These are phyloP conservation scores for Temnothorax curvispinosus DNA, from an alignment of 1,140 invertebrate genomes.

Conservation along the genomic window DNA sequence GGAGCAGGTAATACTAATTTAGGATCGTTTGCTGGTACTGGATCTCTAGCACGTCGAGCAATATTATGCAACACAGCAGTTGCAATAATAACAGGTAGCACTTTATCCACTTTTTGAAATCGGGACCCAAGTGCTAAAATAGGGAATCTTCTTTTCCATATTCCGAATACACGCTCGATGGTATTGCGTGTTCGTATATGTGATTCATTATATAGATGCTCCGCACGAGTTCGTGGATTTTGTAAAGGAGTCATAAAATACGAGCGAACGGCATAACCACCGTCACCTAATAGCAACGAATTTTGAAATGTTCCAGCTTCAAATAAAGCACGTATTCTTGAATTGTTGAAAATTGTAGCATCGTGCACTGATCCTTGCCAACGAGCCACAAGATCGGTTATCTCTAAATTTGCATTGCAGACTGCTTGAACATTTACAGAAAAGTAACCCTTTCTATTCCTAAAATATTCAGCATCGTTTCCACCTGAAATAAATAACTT, in stretches of 20 bases:
- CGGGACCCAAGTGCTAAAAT: not conserved
- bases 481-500: not conserved
- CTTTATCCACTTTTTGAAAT: not conserved
- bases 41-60: not conserved
- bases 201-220: not conserved
- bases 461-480: not conserved
- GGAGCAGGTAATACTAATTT: not conserved
- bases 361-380: not conserved
- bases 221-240: not conserved
- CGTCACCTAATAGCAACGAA: not conserved
- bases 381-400: not conserved
- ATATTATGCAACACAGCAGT: slow-evolving; percentile 19
- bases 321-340: too few species aligned
- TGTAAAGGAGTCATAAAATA: slow-evolving; percentile 1
- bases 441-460: not conserved
- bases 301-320: not conserved
- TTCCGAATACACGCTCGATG: not conserved
- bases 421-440: not conserved
- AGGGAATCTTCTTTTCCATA: slow-evolving; percentile 10
- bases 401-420: not conserved
- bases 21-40: not conserved
- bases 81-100: not conserved
- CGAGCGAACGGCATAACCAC: not conserved
- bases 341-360: not conserved
- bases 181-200: slow-evolving; percentile 12